Conservation (phyloP, 2,888 invertebrate genomes). For the Oscheius myriophilus region DNA sequence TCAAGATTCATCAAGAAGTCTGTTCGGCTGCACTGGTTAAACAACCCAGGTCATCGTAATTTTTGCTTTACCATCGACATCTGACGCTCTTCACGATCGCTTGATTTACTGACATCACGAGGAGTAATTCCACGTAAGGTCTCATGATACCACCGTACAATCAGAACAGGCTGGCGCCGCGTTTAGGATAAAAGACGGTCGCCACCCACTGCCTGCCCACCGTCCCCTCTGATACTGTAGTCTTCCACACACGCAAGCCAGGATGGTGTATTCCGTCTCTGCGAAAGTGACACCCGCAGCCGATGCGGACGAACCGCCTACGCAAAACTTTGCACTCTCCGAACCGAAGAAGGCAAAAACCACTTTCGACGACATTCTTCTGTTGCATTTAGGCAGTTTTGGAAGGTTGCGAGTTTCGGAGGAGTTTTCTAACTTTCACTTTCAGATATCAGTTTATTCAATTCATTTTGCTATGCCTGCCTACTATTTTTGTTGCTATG, state of each 20-base stretch:
- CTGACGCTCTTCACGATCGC: too few species aligned
- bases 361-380: conserved; percentile 29
- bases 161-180: conserved; percentile 36
- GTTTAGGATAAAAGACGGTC: conserved; percentile 29
- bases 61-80: too few species aligned
- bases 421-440: background rate
- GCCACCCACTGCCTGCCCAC: background rate
- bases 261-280: conserved; percentile 11
- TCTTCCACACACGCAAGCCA: background rate
- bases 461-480: conserved; percentile 67
- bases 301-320: conserved; percentile 11
- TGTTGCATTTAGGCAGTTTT: conserved; percentile 17
- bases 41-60: too few species aligned
- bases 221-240: background rate
- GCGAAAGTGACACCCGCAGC: conserved; percentile 11
- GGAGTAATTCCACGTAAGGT: conserved; percentile 4
- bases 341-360: background rate
- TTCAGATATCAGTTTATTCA: conserved; percentile 59
- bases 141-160: conserved; percentile 35
- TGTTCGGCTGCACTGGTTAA: too few species aligned
- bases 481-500: conserved; percentile 69
- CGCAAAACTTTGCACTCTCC: conserved; percentile 5
- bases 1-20: too few species aligned
- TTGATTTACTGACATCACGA: conserved; percentile 11
- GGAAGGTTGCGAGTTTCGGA: conserved; percentile 12